phyloP scores from a whole-genome alignment of 2,888 invertebrate genomes.

The Panzeria rudis region DNA sequence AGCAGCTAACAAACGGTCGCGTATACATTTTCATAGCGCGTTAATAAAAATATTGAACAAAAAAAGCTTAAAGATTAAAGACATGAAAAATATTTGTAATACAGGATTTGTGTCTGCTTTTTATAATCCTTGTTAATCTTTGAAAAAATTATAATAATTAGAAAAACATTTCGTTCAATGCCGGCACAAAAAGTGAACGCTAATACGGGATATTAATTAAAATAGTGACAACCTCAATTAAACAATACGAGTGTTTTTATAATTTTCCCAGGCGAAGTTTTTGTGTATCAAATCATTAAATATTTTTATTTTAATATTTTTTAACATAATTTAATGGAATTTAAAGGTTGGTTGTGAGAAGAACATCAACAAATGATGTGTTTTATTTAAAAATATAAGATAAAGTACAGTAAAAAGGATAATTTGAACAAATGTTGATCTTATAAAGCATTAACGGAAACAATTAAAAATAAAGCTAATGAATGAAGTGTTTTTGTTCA shows the following conservation, averaged over 20 bases:
- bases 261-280: constrained; percentile 12
- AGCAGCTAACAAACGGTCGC: constrained; percentile 77
- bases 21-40: constrained; percentile 40
- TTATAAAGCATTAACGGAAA: no score
- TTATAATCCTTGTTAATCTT: constrained; percentile 54
- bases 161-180: constrained; percentile 9
- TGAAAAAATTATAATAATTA: neutral
- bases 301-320: neutral
- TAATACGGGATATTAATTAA: constrained; percentile 53
- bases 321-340: constrained; percentile 66
- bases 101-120: constrained; percentile 8
- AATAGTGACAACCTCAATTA: constrained; percentile 22
- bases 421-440: no score
- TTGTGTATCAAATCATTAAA: neutral
- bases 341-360: constrained; percentile 70
- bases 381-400: no score
- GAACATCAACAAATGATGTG: no score
- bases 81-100: constrained; percentile 15
- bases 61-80: constrained; percentile 5
- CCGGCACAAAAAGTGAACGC: constrained; percentile 20
- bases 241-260: constrained; percentile 2
- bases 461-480: no score
- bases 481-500: no score
- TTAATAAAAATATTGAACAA: constrained; percentile 37
- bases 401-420: no score